Conservation (phyloP, 2,113 vertebrate genomes). For the Macrotis lagotis region DNA sequence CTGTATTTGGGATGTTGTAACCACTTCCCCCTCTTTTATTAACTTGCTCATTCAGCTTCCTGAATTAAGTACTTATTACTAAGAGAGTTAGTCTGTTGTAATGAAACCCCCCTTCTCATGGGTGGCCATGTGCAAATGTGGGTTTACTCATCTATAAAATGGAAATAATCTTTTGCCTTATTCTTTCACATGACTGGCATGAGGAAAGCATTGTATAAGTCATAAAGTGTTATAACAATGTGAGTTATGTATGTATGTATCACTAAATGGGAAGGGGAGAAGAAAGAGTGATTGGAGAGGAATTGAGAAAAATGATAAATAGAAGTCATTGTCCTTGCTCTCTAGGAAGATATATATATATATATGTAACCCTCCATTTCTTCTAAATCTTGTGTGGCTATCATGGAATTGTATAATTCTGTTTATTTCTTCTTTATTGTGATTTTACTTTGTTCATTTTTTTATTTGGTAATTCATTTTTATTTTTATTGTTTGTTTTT, state of each 20-base stretch:
- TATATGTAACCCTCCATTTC: not conserved
- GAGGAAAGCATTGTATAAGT: not conserved
- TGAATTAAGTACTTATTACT: not conserved
- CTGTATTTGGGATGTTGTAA: not conserved
- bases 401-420: not conserved
- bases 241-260: not conserved
- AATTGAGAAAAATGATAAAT: not conserved
- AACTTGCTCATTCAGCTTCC: not conserved
- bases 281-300: not conserved
- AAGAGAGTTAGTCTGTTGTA: not conserved
- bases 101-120: not conserved
- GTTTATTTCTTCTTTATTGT: not conserved
- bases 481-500: not conserved
- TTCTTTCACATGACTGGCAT: not conserved
- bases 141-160: not conserved
- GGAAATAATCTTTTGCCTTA: not conserved
- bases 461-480: not conserved
- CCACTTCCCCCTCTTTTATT: not conserved
- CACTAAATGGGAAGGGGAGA: not conserved
- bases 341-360: not conserved
- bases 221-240: not conserved
- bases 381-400: not conserved
- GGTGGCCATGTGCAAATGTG: not conserved
- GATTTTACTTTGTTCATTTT: not conserved
- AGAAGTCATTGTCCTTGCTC: not conserved